Evolutionary conservation across 2,888 invertebrate species (phyloP), one percentile per base, ranked within the genome.

Genomic region (Poecilus cupreus): DNA sequence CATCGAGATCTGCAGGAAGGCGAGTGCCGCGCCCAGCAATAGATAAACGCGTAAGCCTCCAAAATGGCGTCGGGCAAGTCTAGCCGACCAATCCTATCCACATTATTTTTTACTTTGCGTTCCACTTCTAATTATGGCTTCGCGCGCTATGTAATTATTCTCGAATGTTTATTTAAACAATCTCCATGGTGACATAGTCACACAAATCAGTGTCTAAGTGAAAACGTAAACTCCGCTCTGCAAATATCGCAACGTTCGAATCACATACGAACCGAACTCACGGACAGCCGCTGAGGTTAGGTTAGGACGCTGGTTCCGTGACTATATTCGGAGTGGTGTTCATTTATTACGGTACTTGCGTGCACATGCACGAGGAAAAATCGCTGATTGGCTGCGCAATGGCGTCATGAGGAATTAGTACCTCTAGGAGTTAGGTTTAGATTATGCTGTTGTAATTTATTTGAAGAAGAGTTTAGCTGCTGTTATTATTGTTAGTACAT

Each of bases 201-300:
- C 75, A 81, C 81, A 81, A 81, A 81, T 81, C 81, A 75, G 74
- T 75, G 46, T 74, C 81, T 81, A 81, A 81, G 81, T 81, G 81
- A 74, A 75, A 75, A 74, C 32, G 75, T 32, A 75, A 75, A 75
- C 51, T 13, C 6, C 16, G 24, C 26, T 75, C 51, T 51, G 75
- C 75, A 51, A 72, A 72, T 72, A 72, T 72, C 72, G 24, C 72
- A n/a, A 6, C 20, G 43, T 43, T 72, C 72, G 24, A 20, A 22
- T 72, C 72, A 72, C 72, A 43, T 46, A 46, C 72, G 72, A 11
- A 72, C 72, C 13, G 13, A 57, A 16, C 24, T 18, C 18, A 68
- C 10, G 64, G 13, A 51, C 51, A 32, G 18, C 18, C 37, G 13
- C 6, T 32, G 26, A 18, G 13, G 18, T 16, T 18, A 51, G 51